Percentiles rank a stretch among this genome's conserved stretches.
phyloP scores from a whole-genome alignment of 2,797 vertebrate genomes.

The Gastrophryne carolinensis region DNA sequence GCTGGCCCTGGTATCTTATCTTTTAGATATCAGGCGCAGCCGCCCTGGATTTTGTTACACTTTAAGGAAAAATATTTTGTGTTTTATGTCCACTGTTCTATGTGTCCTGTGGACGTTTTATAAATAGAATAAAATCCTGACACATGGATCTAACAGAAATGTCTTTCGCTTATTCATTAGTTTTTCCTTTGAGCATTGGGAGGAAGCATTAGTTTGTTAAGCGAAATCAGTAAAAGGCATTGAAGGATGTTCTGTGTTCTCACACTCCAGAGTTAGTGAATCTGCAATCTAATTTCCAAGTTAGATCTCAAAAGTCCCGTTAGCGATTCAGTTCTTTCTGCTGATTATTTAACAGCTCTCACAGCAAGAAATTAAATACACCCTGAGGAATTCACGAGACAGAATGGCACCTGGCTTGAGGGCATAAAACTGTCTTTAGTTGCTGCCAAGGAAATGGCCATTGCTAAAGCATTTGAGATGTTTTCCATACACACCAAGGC shows the following conservation, averaged over 20 bases:
- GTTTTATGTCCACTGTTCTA: too few relatives aligned
- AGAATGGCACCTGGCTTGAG: slow-evolving; percentile 7
- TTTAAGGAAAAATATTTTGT: too few relatives aligned
- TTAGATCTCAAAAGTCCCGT: slow-evolving; percentile 18
- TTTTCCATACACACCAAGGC: too few relatives aligned
- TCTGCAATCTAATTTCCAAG: slow-evolving; percentile 9
- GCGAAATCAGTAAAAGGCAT: background rate
- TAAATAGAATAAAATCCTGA: background rate
- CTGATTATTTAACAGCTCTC: slow-evolving; percentile 25
- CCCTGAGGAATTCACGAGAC: slow-evolving; percentile 36
- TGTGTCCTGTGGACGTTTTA: too few relatives aligned
- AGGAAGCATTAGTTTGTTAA: background rate
- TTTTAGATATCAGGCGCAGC: too few relatives aligned
- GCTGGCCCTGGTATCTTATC: too few relatives aligned
- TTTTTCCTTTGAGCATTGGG: background rate
- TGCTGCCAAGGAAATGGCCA: too few relatives aligned
- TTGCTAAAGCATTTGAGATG: too few relatives aligned
- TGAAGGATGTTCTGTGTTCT: background rate
- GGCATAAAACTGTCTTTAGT: background rate
- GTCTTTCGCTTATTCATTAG: background rate
- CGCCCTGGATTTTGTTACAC: too few relatives aligned
- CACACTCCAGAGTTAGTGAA: background rate
- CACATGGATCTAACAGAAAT: background rate
- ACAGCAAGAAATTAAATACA: slow-evolving; percentile 39
- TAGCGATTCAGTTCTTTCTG: slow-evolving; percentile 29